Conservation (phyloP, 1,140 invertebrate genomes). For the Pachypeltis micranthus region DNA sequence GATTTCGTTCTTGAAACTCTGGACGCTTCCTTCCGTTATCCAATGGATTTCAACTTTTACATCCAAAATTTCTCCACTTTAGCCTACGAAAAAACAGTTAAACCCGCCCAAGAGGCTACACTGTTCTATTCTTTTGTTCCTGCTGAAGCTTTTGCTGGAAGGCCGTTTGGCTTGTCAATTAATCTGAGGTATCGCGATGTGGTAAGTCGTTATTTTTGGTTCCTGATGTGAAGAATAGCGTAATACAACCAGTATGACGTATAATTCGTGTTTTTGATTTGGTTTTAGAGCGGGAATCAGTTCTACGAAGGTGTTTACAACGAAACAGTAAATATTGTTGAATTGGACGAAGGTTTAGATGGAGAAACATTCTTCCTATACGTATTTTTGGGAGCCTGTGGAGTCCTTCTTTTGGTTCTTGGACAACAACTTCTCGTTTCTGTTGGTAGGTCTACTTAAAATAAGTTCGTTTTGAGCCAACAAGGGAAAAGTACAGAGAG, state of each 20-base stretch:
- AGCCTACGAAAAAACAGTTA: conserved; percentile 77
- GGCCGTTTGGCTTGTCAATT: conserved; percentile 90
- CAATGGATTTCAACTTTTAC: conserved; percentile 95
- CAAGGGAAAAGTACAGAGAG: too few relatives aligned
- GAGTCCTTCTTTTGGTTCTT: conserved; percentile 73
- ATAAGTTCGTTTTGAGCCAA: too few relatives aligned
- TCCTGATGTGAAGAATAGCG: too few relatives aligned
- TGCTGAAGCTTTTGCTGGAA: conserved; percentile 84
- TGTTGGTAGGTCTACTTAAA: conserved; percentile 47
- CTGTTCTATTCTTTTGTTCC: conserved; percentile 91
- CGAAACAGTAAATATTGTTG: conserved; percentile 93
- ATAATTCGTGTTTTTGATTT: too few relatives aligned
- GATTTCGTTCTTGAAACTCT: conserved; percentile 86
- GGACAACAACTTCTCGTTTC: conserved; percentile 81
- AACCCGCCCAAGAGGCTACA: conserved; percentile 84
- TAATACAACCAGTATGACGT: too few relatives aligned
- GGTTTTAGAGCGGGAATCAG: conserved; percentile 48
- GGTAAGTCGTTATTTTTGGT: conserved; percentile 38
- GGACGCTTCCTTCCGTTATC: conserved; percentile 96
- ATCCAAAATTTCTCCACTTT: conserved; percentile 95
- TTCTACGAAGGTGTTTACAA: conserved; percentile 92
- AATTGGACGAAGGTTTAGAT: conserved; percentile 92
- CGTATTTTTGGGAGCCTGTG: conserved; percentile 79
- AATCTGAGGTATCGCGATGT: conserved; percentile 86
- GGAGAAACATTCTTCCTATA: conserved; percentile 98